Evolutionary conservation across 2,888 invertebrate genomes (phyloP).

Genomic region (Cerastis leucographa): DNA sequence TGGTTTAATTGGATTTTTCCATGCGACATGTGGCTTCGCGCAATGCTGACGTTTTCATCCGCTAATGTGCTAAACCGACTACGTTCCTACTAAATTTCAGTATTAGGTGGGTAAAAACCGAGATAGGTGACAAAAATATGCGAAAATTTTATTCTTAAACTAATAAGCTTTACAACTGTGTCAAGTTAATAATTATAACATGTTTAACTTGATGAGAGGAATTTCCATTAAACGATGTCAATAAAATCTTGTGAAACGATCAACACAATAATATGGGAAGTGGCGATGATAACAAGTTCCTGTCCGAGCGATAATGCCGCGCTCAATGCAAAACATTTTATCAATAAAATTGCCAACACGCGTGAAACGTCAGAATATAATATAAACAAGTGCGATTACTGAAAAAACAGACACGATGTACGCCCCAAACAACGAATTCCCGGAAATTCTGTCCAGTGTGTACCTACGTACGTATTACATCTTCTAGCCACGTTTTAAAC

Average conservation of each 20-base stretch:
- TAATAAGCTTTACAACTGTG: background rate
- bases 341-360: constrained; percentile 64
- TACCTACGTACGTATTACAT: constrained; percentile 53
- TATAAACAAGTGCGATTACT: constrained; percentile 52
- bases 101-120: background rate
- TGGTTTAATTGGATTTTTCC: constrained; percentile 66
- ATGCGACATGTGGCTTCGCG: constrained; percentile 58
- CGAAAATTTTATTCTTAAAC: background rate
- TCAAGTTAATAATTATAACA: background rate
- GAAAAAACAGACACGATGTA: constrained; percentile 63
- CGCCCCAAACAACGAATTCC: constrained; percentile 75
- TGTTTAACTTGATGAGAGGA: background rate
- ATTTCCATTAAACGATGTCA: constrained; percentile 24
- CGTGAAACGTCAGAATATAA: constrained; percentile 49
- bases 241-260: constrained; percentile 50
- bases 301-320: constrained; percentile 70
- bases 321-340: constrained; percentile 67
- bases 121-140: background rate
- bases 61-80: constrained; percentile 32
- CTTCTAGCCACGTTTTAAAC: constrained; percentile 55
- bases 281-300: constrained; percentile 76
- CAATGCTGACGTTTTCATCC: constrained; percentile 33
- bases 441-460: constrained; percentile 56
- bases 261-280: constrained; percentile 68
- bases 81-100: background rate